These are phyloP conservation scores for Microhierax caerulescens DNA, from an alignment of 2,797 vertebrate species.

Conservation along the genomic window DNA sequence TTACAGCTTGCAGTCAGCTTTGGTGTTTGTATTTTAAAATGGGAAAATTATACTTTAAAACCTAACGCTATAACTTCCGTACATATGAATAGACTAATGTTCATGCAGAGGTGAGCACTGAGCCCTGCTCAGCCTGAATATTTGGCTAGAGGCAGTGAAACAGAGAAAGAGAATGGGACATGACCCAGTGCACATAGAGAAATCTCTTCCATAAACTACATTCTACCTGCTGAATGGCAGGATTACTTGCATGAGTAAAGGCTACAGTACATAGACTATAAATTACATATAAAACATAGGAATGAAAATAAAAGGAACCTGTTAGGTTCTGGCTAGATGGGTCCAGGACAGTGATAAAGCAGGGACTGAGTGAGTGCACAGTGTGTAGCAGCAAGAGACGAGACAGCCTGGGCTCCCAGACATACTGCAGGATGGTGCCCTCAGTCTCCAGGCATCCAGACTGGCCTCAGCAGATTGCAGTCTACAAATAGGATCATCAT, in stretches of 20 bases:
- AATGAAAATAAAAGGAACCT: background rate
- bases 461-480: background rate
- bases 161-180: background rate
- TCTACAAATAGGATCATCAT: background rate
- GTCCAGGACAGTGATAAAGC: background rate
- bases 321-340: background rate
- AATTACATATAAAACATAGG: background rate
- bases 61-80: background rate
- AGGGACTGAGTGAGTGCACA: background rate
- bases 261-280: background rate
- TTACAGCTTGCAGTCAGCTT: background rate
- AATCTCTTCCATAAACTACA: background rate
- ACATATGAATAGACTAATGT: background rate
- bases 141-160: background rate
- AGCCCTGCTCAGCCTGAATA: background rate
- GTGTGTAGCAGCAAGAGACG: background rate
- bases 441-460: background rate
- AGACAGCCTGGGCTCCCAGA: background rate
- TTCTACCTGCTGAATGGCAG: background rate
- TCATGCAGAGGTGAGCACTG: background rate
- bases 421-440: rapidly evolving
- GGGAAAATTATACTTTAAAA: background rate
- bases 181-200: background rate
- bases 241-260: background rate
- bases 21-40: background rate